These are phyloP conservation scores for Orchestes rusci DNA, from an alignment of 2,888 invertebrate species.

Conservation along the genomic window DNA sequence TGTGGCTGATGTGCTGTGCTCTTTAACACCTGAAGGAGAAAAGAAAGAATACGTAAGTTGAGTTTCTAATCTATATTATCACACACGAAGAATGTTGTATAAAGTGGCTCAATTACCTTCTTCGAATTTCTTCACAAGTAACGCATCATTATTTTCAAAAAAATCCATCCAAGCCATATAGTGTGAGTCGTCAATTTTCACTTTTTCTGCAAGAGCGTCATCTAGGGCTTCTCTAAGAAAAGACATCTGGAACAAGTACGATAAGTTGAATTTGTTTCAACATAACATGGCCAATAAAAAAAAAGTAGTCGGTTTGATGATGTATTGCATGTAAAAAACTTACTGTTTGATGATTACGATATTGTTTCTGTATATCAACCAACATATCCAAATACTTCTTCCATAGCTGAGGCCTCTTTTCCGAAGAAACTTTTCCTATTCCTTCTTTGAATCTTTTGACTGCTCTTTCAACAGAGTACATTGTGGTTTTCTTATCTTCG, in stretches of 20 bases:
- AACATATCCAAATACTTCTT: constrained; percentile 13
- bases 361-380: constrained; percentile 13
- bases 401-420: constrained; percentile 13
- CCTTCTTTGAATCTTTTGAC: constrained; percentile 13
- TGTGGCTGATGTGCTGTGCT: constrained; percentile 6
- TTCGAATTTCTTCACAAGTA: constrained; percentile 6
- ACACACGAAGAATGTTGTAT: no score
- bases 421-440: constrained; percentile 10
- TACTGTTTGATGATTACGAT: no score
- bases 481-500: constrained; percentile 5
- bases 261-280: no score
- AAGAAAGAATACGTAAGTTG: no score
- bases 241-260: no score
- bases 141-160: constrained; percentile 11
- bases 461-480: constrained; percentile 11
- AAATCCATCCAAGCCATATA: constrained; percentile 17
- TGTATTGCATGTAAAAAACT: no score
- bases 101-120: no score
- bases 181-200: constrained; percentile 14
- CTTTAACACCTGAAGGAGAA: constrained; percentile 6
- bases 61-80: no score
- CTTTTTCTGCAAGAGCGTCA: constrained; percentile 3
- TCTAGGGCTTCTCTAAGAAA: constrained; percentile 11
- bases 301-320: no score
- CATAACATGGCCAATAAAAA: no score